Evolutionary conservation across 2,797 vertebrate species (phyloP), one percentile per base, ranked within the genome.

Genomic region (Chloroceryle inda): DNA sequence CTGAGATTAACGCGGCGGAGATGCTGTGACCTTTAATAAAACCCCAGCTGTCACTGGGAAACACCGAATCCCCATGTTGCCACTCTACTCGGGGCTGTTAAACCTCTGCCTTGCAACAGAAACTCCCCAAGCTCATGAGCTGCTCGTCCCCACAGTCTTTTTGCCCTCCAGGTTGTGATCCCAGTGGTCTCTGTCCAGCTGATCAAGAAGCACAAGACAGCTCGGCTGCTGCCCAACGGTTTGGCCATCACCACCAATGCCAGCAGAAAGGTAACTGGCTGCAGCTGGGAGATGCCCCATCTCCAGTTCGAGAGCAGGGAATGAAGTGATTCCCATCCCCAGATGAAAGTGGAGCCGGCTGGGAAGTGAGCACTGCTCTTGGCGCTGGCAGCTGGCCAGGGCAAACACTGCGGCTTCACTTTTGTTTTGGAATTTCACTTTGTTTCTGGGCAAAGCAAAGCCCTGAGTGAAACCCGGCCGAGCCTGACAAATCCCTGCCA

Each of bases 201-300:
- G 96, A 98, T 99, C 89, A 99, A 99, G 96, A 99, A 99, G 96
- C 99, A 99, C 98, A 99, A 99, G 97, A 99, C 99, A 0, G 99
- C 99, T 2, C 98, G 99, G 35, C 98, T 99, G 58, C 98, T 99
- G 56, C 99, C 99, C 74, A 99, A 99, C 0, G 99, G 99, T 74
- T 97, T 99, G 88, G 99, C 99, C 64, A 99, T 99, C 97, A 99
- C 99, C 92, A 99, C 99, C 77, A 99, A 97, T 12, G 98, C 98
- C 40, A 98, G 98, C 96, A 98, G 99, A 96, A 99, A 99, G 99
- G 99, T 99, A 95, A 86, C 44, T 71, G 0, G 1, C 26, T 1
- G 2, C 22, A 13, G 49, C 42, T 0, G 1, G 19, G 40, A 40
- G 10, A 31, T 29, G 52, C 69, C 88, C 63, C 16, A 47, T 4